Conservation (phyloP, 1,140 invertebrate genomes). For the Atta texana region DNA sequence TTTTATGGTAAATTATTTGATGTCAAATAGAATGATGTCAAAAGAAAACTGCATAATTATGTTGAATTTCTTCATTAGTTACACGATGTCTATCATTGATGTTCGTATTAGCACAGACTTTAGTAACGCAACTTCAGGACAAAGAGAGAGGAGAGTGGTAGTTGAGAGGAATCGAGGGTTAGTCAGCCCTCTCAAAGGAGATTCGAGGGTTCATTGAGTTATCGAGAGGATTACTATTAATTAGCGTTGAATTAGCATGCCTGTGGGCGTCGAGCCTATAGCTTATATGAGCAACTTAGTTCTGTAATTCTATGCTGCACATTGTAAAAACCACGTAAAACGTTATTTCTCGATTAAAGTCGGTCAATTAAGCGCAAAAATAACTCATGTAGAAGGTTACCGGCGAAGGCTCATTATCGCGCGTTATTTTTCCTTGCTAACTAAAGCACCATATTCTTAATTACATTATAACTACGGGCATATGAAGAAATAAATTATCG, state of each 20-base stretch:
- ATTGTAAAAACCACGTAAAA: constrained; percentile 20
- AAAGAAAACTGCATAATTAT: no score
- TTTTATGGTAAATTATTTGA: background rate
- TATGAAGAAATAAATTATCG: background rate
- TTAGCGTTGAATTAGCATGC: constrained; percentile 67
- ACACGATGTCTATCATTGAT: background rate
- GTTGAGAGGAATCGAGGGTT: constrained; percentile 66
- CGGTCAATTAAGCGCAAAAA: constrained; percentile 34
- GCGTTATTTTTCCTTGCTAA: background rate
- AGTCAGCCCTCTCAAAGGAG: constrained; percentile 47
- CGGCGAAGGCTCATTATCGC: constrained; percentile 22
- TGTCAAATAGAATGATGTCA: no score
- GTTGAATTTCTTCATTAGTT: background rate
- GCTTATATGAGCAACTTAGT: background rate
- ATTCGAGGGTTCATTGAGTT: constrained; percentile 71
- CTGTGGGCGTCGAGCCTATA: constrained; percentile 25
- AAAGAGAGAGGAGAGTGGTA: constrained; percentile 22
- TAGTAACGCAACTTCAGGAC: background rate
- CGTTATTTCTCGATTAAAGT: constrained; percentile 21
- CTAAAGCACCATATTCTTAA: background rate
- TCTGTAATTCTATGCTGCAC: constrained; percentile 17
- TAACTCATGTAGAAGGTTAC: constrained; percentile 3
- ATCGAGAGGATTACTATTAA: constrained; percentile 76
- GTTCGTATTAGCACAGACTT: background rate
- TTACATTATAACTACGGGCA: background rate